Conservation (phyloP, 2,888 invertebrate species). For the Aporophyla lueneburgensis region DNA sequence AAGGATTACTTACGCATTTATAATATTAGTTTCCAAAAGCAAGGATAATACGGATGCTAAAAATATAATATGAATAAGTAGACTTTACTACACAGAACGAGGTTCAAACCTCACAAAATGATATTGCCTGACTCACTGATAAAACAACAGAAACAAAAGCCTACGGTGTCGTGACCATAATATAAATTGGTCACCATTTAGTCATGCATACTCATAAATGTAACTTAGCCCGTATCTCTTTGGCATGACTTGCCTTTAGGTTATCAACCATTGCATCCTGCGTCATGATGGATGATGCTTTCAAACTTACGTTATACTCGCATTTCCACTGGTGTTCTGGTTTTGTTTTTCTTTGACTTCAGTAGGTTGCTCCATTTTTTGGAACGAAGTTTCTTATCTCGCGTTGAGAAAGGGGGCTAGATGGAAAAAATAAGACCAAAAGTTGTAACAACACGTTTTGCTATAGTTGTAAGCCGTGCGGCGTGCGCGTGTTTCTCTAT, state of each 20-base stretch:
- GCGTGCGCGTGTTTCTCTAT: no score
- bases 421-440: no score
- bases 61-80: background rate
- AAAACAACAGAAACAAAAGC: slow-evolving; percentile 18
- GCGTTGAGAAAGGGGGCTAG: no score
- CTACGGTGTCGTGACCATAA: slow-evolving; percentile 8
- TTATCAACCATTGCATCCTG: background rate
- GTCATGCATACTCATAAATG: slow-evolving; percentile 21
- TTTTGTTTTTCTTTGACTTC: background rate
- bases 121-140: slow-evolving; percentile 30
- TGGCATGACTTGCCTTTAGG: slow-evolving; percentile 7
- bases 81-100: background rate
- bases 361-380: no score
- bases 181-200: slow-evolving; percentile 34
- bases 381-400: no score
- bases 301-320: background rate
- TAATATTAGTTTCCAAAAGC: no score
- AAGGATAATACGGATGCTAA: no score
- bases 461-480: no score
- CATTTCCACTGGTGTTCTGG: background rate
- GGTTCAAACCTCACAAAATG: background rate
- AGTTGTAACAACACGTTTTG: no score
- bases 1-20: no score
- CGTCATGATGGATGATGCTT: background rate
- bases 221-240: background rate